phyloP scores from a whole-genome alignment of 2,797 vertebrate genomes.

The Poeciliopsis paucimaculata region DNA sequence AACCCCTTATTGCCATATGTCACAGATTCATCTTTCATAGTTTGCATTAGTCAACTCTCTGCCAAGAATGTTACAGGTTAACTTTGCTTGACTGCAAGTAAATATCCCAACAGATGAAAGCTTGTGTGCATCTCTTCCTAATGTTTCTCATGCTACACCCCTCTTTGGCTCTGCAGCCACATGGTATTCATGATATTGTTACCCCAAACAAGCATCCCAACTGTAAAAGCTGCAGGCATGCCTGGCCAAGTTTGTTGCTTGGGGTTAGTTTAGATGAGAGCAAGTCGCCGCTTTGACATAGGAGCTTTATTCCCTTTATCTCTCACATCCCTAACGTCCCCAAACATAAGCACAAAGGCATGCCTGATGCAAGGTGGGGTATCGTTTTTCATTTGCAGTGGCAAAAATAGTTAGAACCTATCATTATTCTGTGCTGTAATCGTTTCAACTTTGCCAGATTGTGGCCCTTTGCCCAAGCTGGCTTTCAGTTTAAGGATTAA shows the following conservation, averaged over 20 bases:
- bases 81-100: constrained; percentile 46
- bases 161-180: constrained; percentile 46
- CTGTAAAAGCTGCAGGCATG: constrained; percentile 60
- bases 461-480: constrained; percentile 15
- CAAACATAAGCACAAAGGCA: constrained; percentile 73
- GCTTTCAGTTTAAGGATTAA: constrained; percentile 23
- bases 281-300: constrained; percentile 55
- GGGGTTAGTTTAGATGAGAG: constrained; percentile 53
- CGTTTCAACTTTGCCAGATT: constrained; percentile 15
- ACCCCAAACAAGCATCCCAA: constrained; percentile 72
- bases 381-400: constrained; percentile 59
- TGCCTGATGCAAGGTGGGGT: constrained; percentile 46
- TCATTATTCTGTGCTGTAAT: neutral
- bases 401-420: constrained; percentile 23
- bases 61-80: constrained; percentile 31
- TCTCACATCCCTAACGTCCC: constrained; percentile 57
- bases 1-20: constrained; percentile 25
- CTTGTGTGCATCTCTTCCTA: constrained; percentile 37
- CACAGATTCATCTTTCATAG: constrained; percentile 44
- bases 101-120: constrained; percentile 54
- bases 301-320: constrained; percentile 61
- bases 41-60: constrained; percentile 33
- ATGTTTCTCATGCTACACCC: constrained; percentile 50
- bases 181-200: constrained; percentile 64
- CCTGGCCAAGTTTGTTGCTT: constrained; percentile 62